Conservation (phyloP, 2,888 invertebrate genomes). For the Lysandra bellargus region DNA sequence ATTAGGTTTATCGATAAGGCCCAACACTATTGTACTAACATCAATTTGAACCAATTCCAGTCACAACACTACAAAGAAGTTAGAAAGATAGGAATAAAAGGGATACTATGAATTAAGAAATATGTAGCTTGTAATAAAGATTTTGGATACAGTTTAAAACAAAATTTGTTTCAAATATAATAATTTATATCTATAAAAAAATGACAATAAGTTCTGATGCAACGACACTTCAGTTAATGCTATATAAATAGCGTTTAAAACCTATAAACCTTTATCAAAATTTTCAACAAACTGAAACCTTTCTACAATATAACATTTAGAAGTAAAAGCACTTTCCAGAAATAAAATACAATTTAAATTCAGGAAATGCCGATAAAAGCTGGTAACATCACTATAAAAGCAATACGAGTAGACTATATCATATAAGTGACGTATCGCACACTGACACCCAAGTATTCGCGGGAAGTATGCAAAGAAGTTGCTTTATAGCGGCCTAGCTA, state of each 20-base stretch:
- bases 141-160: too few relatives aligned
- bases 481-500: conserved; percentile 54
- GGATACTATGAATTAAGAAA: too few relatives aligned
- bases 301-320: neutral
- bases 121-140: too few relatives aligned
- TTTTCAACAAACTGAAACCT: neutral
- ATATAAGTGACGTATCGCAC: conserved; percentile 77
- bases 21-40: neutral
- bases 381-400: conserved; percentile 53
- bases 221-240: too few relatives aligned
- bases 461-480: conserved; percentile 81
- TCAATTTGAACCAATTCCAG: neutral
- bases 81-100: too few relatives aligned
- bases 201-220: too few relatives aligned
- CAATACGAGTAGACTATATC: conserved; percentile 75
- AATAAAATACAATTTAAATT: conserved; percentile 12
- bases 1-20: conserved; percentile 15
- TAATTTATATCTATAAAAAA: too few relatives aligned
- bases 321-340: neutral
- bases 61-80: neutral
- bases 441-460: conserved; percentile 72
- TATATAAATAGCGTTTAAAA: neutral
- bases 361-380: conserved; percentile 47
- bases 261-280: neutral
- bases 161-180: too few relatives aligned